Evolutionary conservation across 2,888 invertebrate species (phyloP), one percentile per base, ranked within the genome.

Genomic region (Andricus quercusramuli): DNA sequence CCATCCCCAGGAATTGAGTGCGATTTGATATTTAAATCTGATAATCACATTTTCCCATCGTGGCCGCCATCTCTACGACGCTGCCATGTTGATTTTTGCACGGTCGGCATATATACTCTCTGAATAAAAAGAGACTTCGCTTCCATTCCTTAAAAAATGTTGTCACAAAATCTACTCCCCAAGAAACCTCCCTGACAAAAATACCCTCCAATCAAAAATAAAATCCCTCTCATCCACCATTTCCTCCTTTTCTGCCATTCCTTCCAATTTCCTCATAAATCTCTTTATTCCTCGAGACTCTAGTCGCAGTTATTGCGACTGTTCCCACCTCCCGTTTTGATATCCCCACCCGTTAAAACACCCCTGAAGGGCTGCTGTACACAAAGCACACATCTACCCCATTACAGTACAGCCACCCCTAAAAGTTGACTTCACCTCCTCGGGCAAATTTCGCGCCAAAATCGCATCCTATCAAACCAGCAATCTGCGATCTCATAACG

Each of bases 1-100:
- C 84, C 80, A 51, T 83, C 82, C 81, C 59, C 78, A 82, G 84
- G 79, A 88, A 86, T 87, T 85, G 86, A 85, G 84, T 85, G 85
- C 85, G 87, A 90, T 90, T 91, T 90, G 88, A 90, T 89, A 91
- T 92, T 92, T 91, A 92, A 92, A 92, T 92, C 84, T 83, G 82
- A 86, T 89, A 91, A 91, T 91, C 86, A 83, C 67, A 85, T 91
- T 90, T 88, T 79, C 84, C 67, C 78, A 80, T 80, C 81, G 82
- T 79, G 85, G 87, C 86, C 91, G 90, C 90, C 91, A 90, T 92
- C 88, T 90, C 90, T 89, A 86, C 86, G 88, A 86, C 82, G 80
- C 90, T 89, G 89, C 91, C 92, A 92, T 91, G 89, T 89, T 91
- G 90, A 91, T 91, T 91, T 90, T 91, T 90, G 86, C 32, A 32